These are phyloP conservation scores for Pteropus rufus DNA, from an alignment of 2,797 vertebrate species.

Conservation along the genomic window DNA sequence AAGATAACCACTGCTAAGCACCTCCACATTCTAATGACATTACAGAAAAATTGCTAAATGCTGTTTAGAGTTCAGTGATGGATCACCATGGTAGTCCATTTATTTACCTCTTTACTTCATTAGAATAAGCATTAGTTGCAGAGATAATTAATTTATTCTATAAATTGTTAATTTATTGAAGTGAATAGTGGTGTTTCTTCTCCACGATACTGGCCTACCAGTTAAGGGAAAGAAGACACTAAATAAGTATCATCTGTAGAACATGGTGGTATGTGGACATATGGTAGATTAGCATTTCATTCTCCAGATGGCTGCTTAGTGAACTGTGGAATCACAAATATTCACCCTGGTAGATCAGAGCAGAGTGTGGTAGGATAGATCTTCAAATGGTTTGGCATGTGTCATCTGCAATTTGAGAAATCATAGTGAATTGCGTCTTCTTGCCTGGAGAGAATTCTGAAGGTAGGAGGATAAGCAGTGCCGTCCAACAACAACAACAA, in stretches of 20 bases:
- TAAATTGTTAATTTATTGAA: neutral
- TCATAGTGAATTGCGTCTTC: neutral
- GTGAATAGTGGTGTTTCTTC: neutral
- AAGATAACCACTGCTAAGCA: neutral
- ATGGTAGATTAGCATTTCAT: neutral
- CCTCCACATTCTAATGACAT: neutral
- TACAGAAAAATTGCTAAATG: neutral
- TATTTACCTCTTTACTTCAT: neutral
- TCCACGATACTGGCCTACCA: neutral
- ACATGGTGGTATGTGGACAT: neutral
- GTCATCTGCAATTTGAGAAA: neutral
- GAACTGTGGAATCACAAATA: neutral
- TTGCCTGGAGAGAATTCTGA: neutral
- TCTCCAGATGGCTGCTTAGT: slow-evolving; percentile 1
- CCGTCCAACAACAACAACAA: neutral
- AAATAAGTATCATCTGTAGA: neutral
- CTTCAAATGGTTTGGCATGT: neutral
- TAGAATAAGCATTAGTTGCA: neutral
- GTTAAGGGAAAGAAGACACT: neutral
- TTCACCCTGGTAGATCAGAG: neutral
- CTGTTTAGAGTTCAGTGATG: neutral
- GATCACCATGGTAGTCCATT: neutral
- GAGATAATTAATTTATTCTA: neutral
- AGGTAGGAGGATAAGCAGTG: neutral
- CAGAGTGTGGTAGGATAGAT: neutral